phyloP scores from a whole-genome alignment of 1,140 invertebrate species.

The Microplitis mediator region DNA sequence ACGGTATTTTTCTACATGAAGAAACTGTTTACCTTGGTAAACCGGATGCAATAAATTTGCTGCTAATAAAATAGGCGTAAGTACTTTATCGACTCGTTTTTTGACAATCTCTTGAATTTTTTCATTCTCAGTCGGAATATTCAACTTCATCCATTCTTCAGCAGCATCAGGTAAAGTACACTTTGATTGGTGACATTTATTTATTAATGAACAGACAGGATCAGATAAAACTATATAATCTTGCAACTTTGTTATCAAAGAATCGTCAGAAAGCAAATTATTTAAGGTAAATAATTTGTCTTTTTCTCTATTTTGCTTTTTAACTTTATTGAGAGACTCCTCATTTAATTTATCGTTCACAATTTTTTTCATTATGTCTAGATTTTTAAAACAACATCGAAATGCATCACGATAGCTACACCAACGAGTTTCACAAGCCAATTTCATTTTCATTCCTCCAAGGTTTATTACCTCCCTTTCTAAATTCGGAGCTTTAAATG shows the following conservation, averaged over 20 bases:
- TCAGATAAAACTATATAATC: conserved; percentile 19
- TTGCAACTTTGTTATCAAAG: conserved; percentile 2
- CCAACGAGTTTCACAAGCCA: conserved; percentile 23
- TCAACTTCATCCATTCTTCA: conserved; percentile 17
- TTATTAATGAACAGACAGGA: conserved; percentile 14
- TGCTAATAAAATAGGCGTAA: conserved; percentile 7
- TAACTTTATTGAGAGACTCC: neutral
- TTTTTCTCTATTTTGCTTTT: neutral
- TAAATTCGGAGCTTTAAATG: neutral
- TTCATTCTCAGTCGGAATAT: neutral
- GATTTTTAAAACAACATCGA: conserved; percentile 17
- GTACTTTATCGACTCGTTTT: conserved; percentile 6
- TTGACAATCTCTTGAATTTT: neutral
- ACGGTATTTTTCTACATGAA: neutral
- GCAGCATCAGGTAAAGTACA: conserved; percentile 14
- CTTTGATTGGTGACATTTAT: conserved; percentile 16
- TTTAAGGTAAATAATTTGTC: neutral
- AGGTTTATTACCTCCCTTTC: neutral
- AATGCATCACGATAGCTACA: conserved; percentile 17
- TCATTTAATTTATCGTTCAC: neutral
- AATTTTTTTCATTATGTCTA: conserved; percentile 12
- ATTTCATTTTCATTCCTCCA: conserved; percentile 14
- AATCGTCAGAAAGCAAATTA: neutral
- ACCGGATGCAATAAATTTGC: conserved; percentile 26
- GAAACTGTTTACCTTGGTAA: neutral